phyloP scores from a whole-genome alignment of 2,113 vertebrate genomes.

The Dolichallabes microphthalmus region DNA sequence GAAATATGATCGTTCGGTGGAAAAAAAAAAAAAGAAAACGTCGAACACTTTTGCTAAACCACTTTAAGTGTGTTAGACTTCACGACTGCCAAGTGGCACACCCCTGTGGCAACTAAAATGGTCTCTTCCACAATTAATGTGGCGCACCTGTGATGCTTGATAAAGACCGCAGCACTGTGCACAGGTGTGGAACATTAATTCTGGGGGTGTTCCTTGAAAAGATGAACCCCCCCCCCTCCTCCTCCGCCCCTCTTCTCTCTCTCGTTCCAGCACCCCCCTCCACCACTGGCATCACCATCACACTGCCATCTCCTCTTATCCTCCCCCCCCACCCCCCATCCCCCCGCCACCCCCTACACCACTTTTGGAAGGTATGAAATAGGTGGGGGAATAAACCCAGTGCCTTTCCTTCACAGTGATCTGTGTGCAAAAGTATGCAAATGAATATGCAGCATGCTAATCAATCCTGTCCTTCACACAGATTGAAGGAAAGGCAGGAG shows the following conservation, averaged over 20 bases:
- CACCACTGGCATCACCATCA: constrained; percentile 48
- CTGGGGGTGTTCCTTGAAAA: constrained; percentile 80
- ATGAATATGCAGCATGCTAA: constrained; percentile 70
- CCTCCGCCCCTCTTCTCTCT: constrained; percentile 33
- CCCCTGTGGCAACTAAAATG: constrained; percentile 66
- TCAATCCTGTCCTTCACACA: constrained; percentile 72
- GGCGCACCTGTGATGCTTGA: constrained; percentile 81
- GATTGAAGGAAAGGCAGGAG: constrained; percentile 61
- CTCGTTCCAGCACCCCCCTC: constrained; percentile 29
- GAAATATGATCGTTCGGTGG: constrained; percentile 47
- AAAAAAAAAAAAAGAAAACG: constrained; percentile 18
- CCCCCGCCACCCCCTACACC: constrained; percentile 42
- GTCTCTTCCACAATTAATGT: constrained; percentile 81
- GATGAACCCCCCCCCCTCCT: constrained; percentile 60
- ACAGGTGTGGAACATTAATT: constrained; percentile 85
- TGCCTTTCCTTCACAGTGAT: constrained; percentile 61
- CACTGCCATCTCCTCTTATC: constrained; percentile 40
- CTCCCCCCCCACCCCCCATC: constrained; percentile 35
- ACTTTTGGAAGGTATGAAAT: constrained; percentile 41
- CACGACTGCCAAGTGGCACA: constrained; percentile 70
- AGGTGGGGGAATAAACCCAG: constrained; percentile 35
- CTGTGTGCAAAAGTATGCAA: constrained; percentile 74
- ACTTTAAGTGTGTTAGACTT: constrained; percentile 65
- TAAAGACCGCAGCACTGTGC: constrained; percentile 78
- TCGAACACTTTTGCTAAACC: constrained; percentile 63